A percentile compares a stretch with the other conserved stretches of the same genome.
These are phyloP conservation scores for Microtus pennsylvanicus DNA, from an alignment of 2,113 vertebrate genomes.

Conservation along the genomic window DNA sequence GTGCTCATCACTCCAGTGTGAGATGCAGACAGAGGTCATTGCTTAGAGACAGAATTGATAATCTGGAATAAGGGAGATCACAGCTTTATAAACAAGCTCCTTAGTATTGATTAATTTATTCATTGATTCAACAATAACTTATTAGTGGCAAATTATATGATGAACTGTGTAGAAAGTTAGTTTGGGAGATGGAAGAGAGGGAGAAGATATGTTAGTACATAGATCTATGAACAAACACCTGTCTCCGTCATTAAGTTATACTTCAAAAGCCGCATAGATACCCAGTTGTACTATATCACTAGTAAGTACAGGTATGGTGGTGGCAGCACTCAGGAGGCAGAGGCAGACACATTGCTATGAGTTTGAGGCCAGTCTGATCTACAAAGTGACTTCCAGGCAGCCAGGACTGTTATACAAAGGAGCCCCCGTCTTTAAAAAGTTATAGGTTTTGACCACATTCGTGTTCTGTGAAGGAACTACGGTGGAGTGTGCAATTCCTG, in stretches of 20 bases:
- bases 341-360: not conserved
- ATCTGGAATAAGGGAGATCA: slow-evolving; percentile 61
- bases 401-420: not conserved
- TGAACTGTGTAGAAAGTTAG: not conserved
- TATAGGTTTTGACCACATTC: not conserved
- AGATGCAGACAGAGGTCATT: slow-evolving; percentile 26
- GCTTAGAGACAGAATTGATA: slow-evolving; percentile 55
- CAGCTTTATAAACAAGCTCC: slow-evolving; percentile 63
- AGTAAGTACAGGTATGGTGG: not conserved
- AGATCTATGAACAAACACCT: not conserved
- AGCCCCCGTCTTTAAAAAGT: not conserved
- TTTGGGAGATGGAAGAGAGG: not conserved
- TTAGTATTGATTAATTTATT: slow-evolving; percentile 62
- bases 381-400: not conserved
- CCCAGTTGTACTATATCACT: not conserved
- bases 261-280: not conserved
- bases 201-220: not conserved
- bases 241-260: not conserved
- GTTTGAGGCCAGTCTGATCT: not conserved
- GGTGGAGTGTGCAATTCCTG: not conserved
- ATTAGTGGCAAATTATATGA: slow-evolving; percentile 41
- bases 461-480: not conserved
- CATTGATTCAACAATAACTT: slow-evolving; percentile 61
- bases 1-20: not conserved
- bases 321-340: not conserved